A percentile compares a stretch with the other conserved stretches of the same genome.
Evolutionary conservation across 2,113 vertebrate species (phyloP).

Genomic region (Poeciliopsis occidentalis): DNA sequence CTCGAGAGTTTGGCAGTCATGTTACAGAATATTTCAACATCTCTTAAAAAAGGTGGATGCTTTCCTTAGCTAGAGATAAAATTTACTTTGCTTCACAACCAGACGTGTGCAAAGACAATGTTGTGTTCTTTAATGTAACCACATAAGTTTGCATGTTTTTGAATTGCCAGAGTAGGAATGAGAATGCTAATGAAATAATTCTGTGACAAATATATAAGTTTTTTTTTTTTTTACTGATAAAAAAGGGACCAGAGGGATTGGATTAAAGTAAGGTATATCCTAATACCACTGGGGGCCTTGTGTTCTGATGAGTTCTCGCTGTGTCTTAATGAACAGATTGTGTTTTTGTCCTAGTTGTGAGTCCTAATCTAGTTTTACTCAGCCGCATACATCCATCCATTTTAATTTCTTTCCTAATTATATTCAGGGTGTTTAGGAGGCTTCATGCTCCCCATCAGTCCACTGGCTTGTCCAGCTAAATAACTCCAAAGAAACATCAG

Average conservation of each 20-base stretch:
- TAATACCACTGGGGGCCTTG: not conserved
- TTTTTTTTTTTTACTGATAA: not conserved
- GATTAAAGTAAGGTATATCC: not conserved
- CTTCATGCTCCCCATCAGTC: too few relatives aligned
- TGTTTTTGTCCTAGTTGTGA: not conserved
- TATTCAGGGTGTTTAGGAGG: not conserved
- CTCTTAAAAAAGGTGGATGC: too few relatives aligned
- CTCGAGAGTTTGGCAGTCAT: too few relatives aligned
- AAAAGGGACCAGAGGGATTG: not conserved
- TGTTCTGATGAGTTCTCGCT: not conserved
- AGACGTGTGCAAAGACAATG: too few relatives aligned
- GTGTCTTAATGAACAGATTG: not conserved
- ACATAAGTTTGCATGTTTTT: too few relatives aligned
- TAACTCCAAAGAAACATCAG: not conserved
- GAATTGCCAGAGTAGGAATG: too few relatives aligned
- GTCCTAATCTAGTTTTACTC: not conserved
- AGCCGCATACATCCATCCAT: not conserved
- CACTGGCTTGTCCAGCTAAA: not conserved
- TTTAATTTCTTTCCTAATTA: not conserved
- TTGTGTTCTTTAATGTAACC: too few relatives aligned
- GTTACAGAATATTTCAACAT: too few relatives aligned
- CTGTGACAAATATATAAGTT: not conserved
- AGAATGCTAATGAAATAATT: not conserved
- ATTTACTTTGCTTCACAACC: too few relatives aligned
- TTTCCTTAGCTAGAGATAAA: too few relatives aligned